These are phyloP conservation scores for Cosmopolites sordidus DNA, from an alignment of 2,888 invertebrate species.

Conservation along the genomic window DNA sequence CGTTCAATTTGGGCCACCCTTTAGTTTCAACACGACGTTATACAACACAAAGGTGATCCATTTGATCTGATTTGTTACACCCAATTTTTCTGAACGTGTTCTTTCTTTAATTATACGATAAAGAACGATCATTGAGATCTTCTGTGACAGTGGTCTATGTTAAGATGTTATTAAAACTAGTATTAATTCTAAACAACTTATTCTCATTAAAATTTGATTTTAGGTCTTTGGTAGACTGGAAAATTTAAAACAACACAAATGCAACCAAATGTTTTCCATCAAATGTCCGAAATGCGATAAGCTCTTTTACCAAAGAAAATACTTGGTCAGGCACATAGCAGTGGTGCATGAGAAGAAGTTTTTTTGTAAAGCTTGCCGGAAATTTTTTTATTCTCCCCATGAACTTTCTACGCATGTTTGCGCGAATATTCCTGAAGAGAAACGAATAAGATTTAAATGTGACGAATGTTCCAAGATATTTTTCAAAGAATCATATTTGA, in stretches of 20 bases:
- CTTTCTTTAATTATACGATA: too few species aligned
- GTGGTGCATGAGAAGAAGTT: conserved; percentile 38
- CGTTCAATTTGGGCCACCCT: too few species aligned
- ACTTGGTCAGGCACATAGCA: conserved; percentile 48
- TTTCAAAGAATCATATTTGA: conserved; percentile 33
- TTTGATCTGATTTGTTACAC: too few species aligned
- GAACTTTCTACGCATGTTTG: conserved; percentile 38
- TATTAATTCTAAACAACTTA: too few species aligned
- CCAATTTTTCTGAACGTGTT: too few species aligned
- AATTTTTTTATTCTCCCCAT: conserved; percentile 33
- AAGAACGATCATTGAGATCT: neutral
- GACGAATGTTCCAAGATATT: conserved; percentile 38
- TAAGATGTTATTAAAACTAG: neutral
- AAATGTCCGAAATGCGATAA: conserved; percentile 38
- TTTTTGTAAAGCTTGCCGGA: conserved; percentile 36
- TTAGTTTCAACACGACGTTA: too few species aligned
- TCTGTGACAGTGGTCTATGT: neutral
- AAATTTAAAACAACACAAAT: conserved; percentile 43
- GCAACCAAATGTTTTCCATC: conserved; percentile 34
- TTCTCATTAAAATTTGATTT: too few species aligned
- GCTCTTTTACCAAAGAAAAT: conserved; percentile 48
- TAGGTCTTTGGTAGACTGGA: conserved; percentile 50
- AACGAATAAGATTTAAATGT: conserved; percentile 36
- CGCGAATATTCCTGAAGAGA: conserved; percentile 25
- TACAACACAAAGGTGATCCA: too few species aligned